A percentile compares a stretch with the other conserved stretches of the same genome.
Evolutionary conservation across 2,797 vertebrate species (phyloP).

Genomic region (Myotis pilosus): DNA sequence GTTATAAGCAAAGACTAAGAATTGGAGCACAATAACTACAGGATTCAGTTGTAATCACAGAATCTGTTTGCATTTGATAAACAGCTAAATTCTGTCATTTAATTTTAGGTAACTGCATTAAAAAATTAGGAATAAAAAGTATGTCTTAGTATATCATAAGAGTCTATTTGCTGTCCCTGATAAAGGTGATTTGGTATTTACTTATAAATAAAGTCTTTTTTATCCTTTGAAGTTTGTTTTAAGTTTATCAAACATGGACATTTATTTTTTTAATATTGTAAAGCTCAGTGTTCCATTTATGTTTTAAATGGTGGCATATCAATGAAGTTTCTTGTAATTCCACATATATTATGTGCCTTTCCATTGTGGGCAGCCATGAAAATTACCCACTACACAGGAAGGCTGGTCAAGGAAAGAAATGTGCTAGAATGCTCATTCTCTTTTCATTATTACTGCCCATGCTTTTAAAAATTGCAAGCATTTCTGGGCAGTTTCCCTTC

Average conservation of each 20-base stretch:
- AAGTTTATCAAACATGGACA: not conserved
- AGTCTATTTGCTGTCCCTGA: not conserved
- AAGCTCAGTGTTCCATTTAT: not conserved
- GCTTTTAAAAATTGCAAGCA: not conserved
- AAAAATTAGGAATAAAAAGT: not conserved
- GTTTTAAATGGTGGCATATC: not conserved
- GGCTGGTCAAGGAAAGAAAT: not conserved
- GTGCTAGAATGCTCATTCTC: not conserved
- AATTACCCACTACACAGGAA: not conserved
- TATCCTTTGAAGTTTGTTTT: not conserved
- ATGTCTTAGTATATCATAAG: not conserved
- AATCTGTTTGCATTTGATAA: conserved; percentile 37
- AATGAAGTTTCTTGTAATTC: not conserved
- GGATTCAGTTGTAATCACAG: conserved; percentile 30
- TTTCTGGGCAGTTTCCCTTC: not conserved
- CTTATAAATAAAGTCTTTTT: not conserved
- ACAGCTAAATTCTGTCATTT: conserved; percentile 39
- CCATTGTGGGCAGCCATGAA: not conserved
- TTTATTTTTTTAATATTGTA: not conserved
- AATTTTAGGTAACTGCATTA: conserved; percentile 22
- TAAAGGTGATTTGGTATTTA: conserved; percentile 20
- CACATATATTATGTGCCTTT: not conserved
- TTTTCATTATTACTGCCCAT: not conserved
- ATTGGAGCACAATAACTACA: not conserved
- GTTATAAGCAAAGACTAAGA: not conserved